Evolutionary conservation across 2,113 vertebrate genomes (phyloP).

Genomic region (Barbus barbus): DNA sequence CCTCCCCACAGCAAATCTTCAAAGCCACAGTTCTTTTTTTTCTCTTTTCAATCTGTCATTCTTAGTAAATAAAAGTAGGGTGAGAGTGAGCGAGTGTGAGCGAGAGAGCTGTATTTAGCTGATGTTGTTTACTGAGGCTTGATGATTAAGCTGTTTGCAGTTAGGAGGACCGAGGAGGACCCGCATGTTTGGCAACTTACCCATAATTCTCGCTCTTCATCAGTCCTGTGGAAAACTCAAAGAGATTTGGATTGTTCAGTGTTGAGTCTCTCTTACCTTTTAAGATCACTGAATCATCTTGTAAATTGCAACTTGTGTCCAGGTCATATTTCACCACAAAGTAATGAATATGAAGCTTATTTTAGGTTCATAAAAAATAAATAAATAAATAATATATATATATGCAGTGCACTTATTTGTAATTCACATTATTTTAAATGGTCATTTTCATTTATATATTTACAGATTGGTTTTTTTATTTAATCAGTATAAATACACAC

Average conservation of each 20-base stretch:
- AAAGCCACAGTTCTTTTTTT: conserved; percentile 70
- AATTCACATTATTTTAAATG: not conserved
- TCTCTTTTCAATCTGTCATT: conserved; percentile 68
- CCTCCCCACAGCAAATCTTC: conserved; percentile 73
- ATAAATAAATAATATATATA: too few relatives aligned
- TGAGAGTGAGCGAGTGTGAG: conserved; percentile 29
- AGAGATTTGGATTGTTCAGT: conserved; percentile 20
- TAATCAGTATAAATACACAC: too few relatives aligned
- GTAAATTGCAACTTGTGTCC: not conserved
- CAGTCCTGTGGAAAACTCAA: not conserved
- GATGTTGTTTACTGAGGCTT: not conserved
- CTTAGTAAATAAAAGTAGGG: conserved; percentile 69
- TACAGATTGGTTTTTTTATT: too few relatives aligned
- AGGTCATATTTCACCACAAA: too few relatives aligned
- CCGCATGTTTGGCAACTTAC: conserved; percentile 12
- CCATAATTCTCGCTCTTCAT: conserved; percentile 1
- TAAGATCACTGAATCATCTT: not conserved
- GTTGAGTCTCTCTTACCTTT: not conserved
- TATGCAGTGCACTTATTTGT: too few relatives aligned
- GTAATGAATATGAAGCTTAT: too few relatives aligned
- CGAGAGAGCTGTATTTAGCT: conserved; percentile 32
- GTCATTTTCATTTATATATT: not conserved
- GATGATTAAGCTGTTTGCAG: conserved; percentile 36
- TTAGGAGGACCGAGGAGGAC: conserved; percentile 7
- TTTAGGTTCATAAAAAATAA: too few relatives aligned